Evolutionary conservation across 1,140 invertebrate species (phyloP).

Genomic region (Papilio dardanus): DNA sequence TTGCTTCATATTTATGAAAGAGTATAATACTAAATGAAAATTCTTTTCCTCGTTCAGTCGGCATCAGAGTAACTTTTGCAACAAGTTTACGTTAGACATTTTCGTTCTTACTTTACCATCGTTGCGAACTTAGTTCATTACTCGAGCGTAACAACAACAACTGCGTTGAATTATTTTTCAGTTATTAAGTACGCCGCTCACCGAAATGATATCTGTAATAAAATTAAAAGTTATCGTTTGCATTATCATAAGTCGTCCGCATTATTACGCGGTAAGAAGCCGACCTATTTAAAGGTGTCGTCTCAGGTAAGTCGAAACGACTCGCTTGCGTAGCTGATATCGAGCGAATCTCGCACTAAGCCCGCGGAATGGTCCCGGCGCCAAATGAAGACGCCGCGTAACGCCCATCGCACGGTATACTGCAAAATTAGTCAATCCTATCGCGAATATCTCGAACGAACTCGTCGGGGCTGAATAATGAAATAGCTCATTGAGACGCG

Average conservation of each 20-base stretch:
- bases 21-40: conserved; percentile 27
- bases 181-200: conserved; percentile 55
- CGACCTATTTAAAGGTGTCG: conserved; percentile 54
- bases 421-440: conserved; percentile 76
- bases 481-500: conserved; percentile 74
- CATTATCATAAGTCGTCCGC: conserved; percentile 50
- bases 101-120: conserved; percentile 49
- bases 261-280: conserved; percentile 44
- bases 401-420: conserved; percentile 59
- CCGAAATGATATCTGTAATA: conserved; percentile 50
- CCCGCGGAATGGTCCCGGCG: conserved; percentile 59
- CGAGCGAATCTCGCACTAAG: conserved; percentile 61
- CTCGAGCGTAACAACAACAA: conserved; percentile 41
- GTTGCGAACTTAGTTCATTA: conserved; percentile 40
- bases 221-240: conserved; percentile 55
- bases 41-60: neutral
- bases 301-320: conserved; percentile 62
- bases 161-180: conserved; percentile 55
- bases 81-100: conserved; percentile 48
- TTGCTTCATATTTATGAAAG: neutral
- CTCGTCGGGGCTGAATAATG: conserved; percentile 72
- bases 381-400: conserved; percentile 68
- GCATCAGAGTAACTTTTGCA: conserved; percentile 22
- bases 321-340: conserved; percentile 67
- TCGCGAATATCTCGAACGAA: conserved; percentile 64